These are phyloP conservation scores for Oscheius sp. DNA, from an alignment of 2,888 invertebrate genomes.

Conservation along the genomic window DNA sequence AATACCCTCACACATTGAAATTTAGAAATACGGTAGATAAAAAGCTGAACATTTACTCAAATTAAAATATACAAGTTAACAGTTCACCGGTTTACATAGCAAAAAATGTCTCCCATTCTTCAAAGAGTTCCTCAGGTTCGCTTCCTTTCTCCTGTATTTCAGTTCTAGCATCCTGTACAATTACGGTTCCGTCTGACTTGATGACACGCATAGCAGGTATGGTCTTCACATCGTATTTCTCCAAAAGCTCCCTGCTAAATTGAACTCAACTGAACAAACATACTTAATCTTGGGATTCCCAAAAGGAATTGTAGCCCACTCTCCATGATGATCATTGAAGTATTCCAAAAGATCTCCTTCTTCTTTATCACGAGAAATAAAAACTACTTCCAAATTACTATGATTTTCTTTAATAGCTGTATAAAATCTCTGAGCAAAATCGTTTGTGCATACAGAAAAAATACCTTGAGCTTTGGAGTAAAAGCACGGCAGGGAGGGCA, in stretches of 20 bases:
- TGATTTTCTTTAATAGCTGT: constrained; percentile 57
- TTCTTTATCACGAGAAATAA: constrained; percentile 64
- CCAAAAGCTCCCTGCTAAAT: constrained; percentile 47
- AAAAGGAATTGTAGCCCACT: constrained; percentile 63
- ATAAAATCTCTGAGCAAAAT: constrained; percentile 52
- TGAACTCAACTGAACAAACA: constrained; percentile 26
- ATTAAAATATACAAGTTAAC: background rate
- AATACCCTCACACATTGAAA: no score
- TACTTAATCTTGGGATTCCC: constrained; percentile 62
- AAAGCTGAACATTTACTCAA: no score
- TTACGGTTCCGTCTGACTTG: constrained; percentile 72
- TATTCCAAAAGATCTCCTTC: constrained; percentile 60
- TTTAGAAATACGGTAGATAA: no score
- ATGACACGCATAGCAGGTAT: constrained; percentile 73
- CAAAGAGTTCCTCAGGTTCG: constrained; percentile 43
- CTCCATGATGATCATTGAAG: constrained; percentile 65
- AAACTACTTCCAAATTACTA: constrained; percentile 66
- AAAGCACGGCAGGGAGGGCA: constrained; percentile 71
- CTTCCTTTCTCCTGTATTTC: constrained; percentile 41
- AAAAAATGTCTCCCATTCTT: constrained; percentile 51
- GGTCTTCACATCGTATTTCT: constrained; percentile 66
- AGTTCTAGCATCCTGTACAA: constrained; percentile 71
- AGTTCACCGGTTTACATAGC: no score
- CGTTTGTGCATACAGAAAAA: background rate
- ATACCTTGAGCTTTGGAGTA: constrained; percentile 64